Conservation (phyloP, 2,113 vertebrate genomes). For the Heterotis niloticus region DNA sequence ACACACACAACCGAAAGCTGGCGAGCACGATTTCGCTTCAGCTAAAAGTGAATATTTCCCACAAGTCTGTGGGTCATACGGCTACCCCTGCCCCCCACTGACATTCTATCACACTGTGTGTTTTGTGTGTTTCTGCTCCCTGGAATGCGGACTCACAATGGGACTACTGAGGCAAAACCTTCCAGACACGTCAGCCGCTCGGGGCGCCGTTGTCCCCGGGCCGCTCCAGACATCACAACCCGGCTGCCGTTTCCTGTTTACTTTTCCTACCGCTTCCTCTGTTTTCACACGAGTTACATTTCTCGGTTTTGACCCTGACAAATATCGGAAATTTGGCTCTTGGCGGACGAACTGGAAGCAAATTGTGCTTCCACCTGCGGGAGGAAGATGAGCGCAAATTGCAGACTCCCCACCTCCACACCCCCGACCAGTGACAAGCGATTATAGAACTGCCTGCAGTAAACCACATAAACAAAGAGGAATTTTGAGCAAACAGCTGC, state of each 20-base stretch:
- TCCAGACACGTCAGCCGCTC: too few relatives aligned
- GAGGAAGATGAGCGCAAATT: too few relatives aligned
- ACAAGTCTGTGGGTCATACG: constrained; percentile 47
- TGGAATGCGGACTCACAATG: constrained; percentile 60
- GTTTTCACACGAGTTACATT: too few relatives aligned
- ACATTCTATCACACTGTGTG: constrained; percentile 51
- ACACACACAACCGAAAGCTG: constrained; percentile 21
- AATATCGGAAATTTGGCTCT: too few relatives aligned
- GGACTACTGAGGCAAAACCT: constrained; percentile 51
- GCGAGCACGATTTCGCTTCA: constrained; percentile 6
- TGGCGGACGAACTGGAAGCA: too few relatives aligned
- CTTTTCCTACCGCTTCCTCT: not conserved
- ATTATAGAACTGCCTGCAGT: too few relatives aligned
- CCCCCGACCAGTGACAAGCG: too few relatives aligned
- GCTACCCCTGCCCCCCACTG: constrained; percentile 34
- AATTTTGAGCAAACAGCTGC: too few relatives aligned
- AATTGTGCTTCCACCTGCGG: too few relatives aligned
- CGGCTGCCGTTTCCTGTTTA: not conserved
- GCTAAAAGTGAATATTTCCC: constrained; percentile 33
- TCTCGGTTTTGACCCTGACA: constrained; percentile 14
- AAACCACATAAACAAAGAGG: too few relatives aligned
- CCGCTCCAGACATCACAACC: not conserved
- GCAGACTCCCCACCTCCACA: too few relatives aligned
- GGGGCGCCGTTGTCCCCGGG: too few relatives aligned
- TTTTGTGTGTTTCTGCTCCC: constrained; percentile 51